phyloP scores from a whole-genome alignment of 2,797 vertebrate species.

The Pantherophis vulpinus region DNA sequence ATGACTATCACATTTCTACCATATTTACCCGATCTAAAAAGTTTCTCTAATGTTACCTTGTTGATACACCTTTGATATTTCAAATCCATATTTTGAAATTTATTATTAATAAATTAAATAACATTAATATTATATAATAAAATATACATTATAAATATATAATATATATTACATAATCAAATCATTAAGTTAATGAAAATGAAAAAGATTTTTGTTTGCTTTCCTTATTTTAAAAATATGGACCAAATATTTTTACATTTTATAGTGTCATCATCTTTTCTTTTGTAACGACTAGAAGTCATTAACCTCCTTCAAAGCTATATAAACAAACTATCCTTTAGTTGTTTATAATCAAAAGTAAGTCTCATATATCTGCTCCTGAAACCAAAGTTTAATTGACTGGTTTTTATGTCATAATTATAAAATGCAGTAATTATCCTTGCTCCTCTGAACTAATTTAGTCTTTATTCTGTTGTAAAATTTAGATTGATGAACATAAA shows the following conservation, averaged over 20 bases:
- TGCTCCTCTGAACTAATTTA: not conserved
- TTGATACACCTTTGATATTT: not conserved
- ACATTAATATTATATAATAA: not conserved
- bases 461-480: not conserved
- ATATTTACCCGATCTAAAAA: not conserved
- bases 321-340: not conserved
- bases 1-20: not conserved
- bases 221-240: not conserved
- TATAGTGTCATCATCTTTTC: not conserved
- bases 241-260: not conserved
- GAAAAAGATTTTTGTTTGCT: not conserved
- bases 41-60: not conserved
- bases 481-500: not conserved
- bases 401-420: not conserved
- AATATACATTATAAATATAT: not conserved
- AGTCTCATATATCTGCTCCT: not conserved
- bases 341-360: not conserved
- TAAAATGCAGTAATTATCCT: not conserved
- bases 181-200: not conserved
- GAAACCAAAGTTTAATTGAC: not conserved
- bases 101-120: not conserved
- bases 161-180: not conserved
- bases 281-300: not conserved
- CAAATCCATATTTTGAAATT: not conserved
- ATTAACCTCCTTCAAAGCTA: not conserved